These are phyloP conservation scores for Nymphicus hollandicus DNA, from an alignment of 2,113 vertebrate genomes.

Conservation along the genomic window DNA sequence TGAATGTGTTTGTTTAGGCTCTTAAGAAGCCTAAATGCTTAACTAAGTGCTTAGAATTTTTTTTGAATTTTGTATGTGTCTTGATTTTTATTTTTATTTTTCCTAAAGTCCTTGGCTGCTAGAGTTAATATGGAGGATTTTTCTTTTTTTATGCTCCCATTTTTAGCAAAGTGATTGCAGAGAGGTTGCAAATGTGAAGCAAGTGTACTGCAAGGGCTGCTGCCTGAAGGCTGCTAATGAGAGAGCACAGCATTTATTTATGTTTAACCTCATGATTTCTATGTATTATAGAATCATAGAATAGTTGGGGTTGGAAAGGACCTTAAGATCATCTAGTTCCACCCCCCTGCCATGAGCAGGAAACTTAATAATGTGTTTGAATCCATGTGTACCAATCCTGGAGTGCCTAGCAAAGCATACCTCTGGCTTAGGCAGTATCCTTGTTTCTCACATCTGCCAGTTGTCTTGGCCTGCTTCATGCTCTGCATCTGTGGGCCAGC, in stretches of 20 bases:
- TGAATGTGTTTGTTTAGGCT: background rate
- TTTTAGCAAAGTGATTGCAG: background rate
- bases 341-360: too few relatives aligned
- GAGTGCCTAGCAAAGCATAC: background rate
- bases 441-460: accelerated
- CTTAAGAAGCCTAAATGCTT: background rate
- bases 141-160: background rate
- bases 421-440: background rate
- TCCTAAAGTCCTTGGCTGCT: background rate
- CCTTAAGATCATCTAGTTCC: too few relatives aligned
- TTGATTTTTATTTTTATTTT: constrained; percentile 36
- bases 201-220: background rate
- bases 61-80: background rate
- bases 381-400: background rate
- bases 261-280: background rate
- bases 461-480: background rate
- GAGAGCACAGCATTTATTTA: background rate
- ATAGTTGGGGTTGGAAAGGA: too few relatives aligned
- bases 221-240: background rate
- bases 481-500: background rate
- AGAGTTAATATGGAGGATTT: background rate
- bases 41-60: background rate
- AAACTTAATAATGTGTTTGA: background rate
- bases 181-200: background rate
- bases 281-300: background rate